Conservation (phyloP, 2,797 vertebrate species). For the Phoxinus dragarum region DNA sequence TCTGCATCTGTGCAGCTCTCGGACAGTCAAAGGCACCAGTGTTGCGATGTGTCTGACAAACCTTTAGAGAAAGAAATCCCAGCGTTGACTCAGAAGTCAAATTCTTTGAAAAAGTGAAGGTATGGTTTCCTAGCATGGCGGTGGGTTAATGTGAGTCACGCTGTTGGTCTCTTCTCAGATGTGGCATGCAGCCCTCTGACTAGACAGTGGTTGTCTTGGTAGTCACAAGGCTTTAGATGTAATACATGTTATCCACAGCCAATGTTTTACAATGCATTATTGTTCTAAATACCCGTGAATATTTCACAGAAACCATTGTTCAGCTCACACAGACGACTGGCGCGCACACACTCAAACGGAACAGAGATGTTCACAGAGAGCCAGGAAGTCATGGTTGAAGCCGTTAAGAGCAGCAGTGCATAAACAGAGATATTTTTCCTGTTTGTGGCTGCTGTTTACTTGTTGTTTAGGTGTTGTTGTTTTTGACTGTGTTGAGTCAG, state of each 20-base stretch:
- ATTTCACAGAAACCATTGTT: constrained; percentile 1
- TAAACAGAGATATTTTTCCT: constrained; percentile 57
- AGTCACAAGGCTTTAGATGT: constrained; percentile 28
- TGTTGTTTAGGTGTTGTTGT: constrained; percentile 6
- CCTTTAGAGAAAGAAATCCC: neutral
- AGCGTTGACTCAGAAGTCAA: neutral
- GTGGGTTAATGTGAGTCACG: constrained; percentile 20
- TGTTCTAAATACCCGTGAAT: neutral
- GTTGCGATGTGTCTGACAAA: neutral
- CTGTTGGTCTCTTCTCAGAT: constrained; percentile 1
- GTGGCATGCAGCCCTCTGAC: neutral
- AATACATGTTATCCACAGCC: neutral
- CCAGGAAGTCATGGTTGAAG: constrained; percentile 59
- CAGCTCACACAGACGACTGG: constrained; percentile 8
- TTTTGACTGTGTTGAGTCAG: constrained; percentile 28
- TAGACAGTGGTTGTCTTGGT: constrained; percentile 18
- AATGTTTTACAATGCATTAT: constrained; percentile 11
- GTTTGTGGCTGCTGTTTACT: constrained; percentile 26
- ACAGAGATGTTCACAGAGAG: constrained; percentile 42
- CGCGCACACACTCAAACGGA: constrained; percentile 14
- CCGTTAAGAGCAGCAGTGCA: constrained; percentile 55
- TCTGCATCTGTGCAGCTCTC: neutral
- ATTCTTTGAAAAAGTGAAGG: neutral
- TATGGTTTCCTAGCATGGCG: neutral
- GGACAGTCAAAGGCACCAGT: neutral